Evolutionary conservation across 2,888 invertebrate species (phyloP), one percentile per base, ranked within the genome.

Genomic region (Diarsia rubi): DNA sequence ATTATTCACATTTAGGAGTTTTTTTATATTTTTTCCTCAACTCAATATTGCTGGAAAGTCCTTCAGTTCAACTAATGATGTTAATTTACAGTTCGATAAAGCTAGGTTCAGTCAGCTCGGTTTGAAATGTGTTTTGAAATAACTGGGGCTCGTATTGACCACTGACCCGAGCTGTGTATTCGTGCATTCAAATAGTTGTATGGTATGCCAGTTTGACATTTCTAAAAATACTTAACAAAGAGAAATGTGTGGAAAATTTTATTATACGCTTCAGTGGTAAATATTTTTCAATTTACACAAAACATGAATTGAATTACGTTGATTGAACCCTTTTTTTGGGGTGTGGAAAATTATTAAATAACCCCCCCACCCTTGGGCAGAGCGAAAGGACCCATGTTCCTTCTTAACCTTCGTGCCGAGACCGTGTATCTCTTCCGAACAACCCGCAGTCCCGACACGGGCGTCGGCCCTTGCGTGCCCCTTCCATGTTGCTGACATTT

Each of bases 41-140:
- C 45, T 52, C 37, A 64, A 62, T 21, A 64, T 69, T 66, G 44
- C 64, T 69, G n/a, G 31, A 65, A 83, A 83, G 62, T 62, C 19
- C 52, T 74, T 52, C n/a, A 74, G 59, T 69, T 70, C 49, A 57
- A 73, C 71, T 74, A 77, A 85, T 77, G 66, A 78, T 14, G 71
- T 82, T 68, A 75, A 74, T 73, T 67, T 82, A 72, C 73, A 63
- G 65, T 79, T 75, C 83, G 85, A 76, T 85, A 74, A 63, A 82
- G 60, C 47, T 37, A 45, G 14, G 24, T 82, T 76, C 73, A 73
- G 67, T 82, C 72, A 73, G 57, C 57, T 63, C 37, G n/a, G 64
- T 65, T 75, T 57, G 62, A 68, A 85, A 75, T 85, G 70, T 82
- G 69, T 83, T 84, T 79, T 78, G 75, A 65, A 79, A 79, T 85